Conservation (phyloP, 2,888 invertebrate species). For the Diloba caeruleocephala region DNA sequence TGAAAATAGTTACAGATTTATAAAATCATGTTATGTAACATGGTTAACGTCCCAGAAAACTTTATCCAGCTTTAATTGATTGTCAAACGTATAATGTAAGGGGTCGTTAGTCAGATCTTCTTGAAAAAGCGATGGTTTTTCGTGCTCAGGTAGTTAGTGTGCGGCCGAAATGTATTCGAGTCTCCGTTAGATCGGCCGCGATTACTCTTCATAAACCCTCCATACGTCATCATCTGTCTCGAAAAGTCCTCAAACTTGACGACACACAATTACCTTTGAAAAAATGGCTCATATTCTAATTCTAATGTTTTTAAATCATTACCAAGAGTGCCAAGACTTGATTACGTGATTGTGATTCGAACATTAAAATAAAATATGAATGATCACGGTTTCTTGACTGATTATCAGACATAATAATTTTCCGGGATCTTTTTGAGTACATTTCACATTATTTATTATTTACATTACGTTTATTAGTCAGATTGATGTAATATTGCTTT, state of each 20-base stretch:
- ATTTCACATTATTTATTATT: too few species aligned
- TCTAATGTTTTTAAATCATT: too few species aligned
- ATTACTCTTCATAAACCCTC: slow-evolving; percentile 23
- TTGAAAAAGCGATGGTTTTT: slow-evolving; percentile 14
- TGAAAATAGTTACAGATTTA: too few species aligned
- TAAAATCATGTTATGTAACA: too few species aligned
- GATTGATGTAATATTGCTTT: slow-evolving; percentile 6
- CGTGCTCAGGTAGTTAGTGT: slow-evolving; percentile 5
- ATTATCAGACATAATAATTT: too few species aligned
- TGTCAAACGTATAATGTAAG: slow-evolving; percentile 25
- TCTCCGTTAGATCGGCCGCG: slow-evolving; percentile 1
- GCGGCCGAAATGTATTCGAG: slow-evolving; percentile 14
- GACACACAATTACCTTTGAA: neutral
- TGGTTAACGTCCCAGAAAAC: slow-evolving; percentile 15
- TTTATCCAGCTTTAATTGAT: slow-evolving; percentile 28
- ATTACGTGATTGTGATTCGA: too few species aligned
- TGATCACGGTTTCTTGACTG: too few species aligned
- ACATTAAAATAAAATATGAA: too few species aligned
- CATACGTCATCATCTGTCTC: slow-evolving; percentile 23
- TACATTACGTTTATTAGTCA: neutral
- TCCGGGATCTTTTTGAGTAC: too few species aligned
- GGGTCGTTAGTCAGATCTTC: slow-evolving; percentile 11
- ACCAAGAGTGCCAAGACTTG: too few species aligned
- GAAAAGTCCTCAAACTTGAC: neutral
- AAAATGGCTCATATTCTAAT: neutral